Base-by-base conservation (phyloP, 92 coral and sea anemone species). In the Bergia sp. region DNA sequence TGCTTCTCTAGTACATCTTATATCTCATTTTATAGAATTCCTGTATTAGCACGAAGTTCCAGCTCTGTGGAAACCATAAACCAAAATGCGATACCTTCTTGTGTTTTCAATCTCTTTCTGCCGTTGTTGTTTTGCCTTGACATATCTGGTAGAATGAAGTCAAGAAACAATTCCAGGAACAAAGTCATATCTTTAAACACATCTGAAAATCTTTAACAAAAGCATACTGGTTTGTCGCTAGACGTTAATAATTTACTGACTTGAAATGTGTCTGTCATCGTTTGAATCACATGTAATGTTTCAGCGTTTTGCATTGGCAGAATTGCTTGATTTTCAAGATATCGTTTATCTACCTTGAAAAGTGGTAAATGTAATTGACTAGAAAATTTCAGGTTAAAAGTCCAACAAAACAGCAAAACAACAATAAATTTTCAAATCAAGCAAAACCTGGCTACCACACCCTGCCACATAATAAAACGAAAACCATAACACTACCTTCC, bases 91-190 rank as follows among this genome's bases (percentile, higher is more conserved):
- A 90, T 75, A 96, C 99, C 99, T 96, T 89, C 99, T 92, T 67
- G 86, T 85, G 29, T 91, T 92, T 21, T 93, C 92, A 7, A 89
- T 78, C 80, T 97, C 99, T 78, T 88, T 79, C 61, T 90, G 91
- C 80, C 96, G 96, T 37, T 96, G 93, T 85, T 97, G 99, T 76
- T 94, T 95, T 79, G 93, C 98, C 89, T 96, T 95, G 49, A 97
- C 94, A 75, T 97, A 97, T 85, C 99, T 97, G 87, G 39, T 47
- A 67, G 57, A 12, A 37, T 23, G 88, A 45, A 69, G 87, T 84
- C 67, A 84, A 84, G 87, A 45, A 83, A 83, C 21, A 29, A 44
- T 39, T 15, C 53, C 41, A 37, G 73, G 77, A 83, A 40, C 77
- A 23, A 69, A 2, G 49, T 9, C 8, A 61, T 29, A 29, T 29